phyloP scores from a whole-genome alignment of 2,888 invertebrate genomes.

The Orthosia gracilis region DNA sequence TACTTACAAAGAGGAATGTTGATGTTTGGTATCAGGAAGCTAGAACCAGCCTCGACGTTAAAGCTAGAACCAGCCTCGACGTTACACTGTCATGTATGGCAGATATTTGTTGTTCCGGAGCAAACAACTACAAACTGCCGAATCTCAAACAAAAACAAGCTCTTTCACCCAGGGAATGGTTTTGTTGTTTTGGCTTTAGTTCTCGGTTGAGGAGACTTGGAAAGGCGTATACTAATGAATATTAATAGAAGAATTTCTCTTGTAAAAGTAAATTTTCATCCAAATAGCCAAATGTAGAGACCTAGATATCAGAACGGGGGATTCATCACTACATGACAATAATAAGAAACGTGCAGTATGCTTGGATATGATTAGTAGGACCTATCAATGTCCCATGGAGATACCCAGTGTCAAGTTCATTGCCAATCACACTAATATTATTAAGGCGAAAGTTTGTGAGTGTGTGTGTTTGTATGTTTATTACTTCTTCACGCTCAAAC shows the following conservation, averaged over 20 bases:
- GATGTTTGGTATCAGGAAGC: constrained; percentile 17
- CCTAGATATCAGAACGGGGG: background rate
- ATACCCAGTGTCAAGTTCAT: constrained; percentile 23
- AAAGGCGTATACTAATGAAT: background rate
- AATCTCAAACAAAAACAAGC: constrained; percentile 46
- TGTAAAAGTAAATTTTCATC: background rate
- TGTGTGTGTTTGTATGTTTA: too few relatives aligned
- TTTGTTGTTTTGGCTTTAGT: constrained; percentile 34
- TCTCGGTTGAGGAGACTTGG: background rate
- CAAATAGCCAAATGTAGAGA: background rate
- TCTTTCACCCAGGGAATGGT: constrained; percentile 17
- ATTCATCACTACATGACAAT: background rate
- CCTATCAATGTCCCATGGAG: background rate
- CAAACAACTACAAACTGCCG: constrained; percentile 17
- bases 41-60: constrained; percentile 12
- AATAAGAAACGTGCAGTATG: constrained; percentile 8
- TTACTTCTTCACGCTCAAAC: too few relatives aligned
- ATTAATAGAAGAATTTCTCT: constrained; percentile 5
- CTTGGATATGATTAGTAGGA: constrained; percentile 2
- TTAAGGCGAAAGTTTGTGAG: too few relatives aligned
- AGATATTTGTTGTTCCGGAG: constrained; percentile 37
- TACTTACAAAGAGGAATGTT: constrained; percentile 27
- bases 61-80: constrained; percentile 3
- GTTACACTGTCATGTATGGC: constrained; percentile 28
- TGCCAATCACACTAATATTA: too few relatives aligned